These are phyloP conservation scores for Linnaemya vulpina DNA, from an alignment of 2,888 invertebrate genomes.

Conservation along the genomic window DNA sequence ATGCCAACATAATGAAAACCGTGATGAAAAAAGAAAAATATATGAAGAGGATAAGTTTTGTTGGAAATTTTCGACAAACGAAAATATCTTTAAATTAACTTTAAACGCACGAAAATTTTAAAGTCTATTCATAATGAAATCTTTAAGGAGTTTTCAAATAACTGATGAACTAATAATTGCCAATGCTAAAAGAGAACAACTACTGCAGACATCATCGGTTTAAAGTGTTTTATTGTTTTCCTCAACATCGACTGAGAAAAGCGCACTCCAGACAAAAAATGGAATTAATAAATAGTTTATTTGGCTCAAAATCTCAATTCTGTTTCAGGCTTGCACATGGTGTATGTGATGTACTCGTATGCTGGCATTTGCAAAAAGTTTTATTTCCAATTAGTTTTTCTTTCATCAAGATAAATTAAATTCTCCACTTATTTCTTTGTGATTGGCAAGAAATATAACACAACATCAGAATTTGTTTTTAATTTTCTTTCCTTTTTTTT, in stretches of 20 bases:
- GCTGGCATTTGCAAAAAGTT: not conserved
- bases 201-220: no score
- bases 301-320: not conserved
- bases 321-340: not conserved
- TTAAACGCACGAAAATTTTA: no score
- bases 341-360: not conserved
- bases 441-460: constrained; percentile 7
- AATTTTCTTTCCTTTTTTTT: constrained; percentile 27
- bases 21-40: not conserved
- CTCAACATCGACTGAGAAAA: no score
- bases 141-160: no score
- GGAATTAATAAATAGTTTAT: no score
- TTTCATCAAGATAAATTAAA: not conserved
- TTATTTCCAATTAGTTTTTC: constrained; percentile 17
- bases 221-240: no score
- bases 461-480: constrained; percentile 17
- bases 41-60: not conserved
- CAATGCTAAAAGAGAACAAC: no score
- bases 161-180: no score
- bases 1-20: not conserved
- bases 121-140: no score
- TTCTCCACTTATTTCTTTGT: not conserved
- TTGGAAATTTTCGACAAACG: not conserved
- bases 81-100: no score
- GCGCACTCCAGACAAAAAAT: no score